Percentiles rank a stretch among this genome's conserved stretches.
Evolutionary conservation across 2,797 vertebrate genomes (phyloP).

Genomic region (Catharus ustulatus): DNA sequence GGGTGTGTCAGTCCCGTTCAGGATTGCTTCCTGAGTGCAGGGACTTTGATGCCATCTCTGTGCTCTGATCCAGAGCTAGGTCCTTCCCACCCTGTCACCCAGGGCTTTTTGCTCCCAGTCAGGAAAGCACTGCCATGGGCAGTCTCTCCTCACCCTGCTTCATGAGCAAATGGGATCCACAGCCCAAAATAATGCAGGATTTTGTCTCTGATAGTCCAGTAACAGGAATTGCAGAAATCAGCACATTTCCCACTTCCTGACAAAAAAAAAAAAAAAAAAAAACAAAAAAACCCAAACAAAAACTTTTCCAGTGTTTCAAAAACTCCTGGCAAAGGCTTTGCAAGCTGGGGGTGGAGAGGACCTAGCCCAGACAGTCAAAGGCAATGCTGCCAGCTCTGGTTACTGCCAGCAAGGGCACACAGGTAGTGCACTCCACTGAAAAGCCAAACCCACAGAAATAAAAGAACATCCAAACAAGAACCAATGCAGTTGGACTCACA

Average conservation of each 20-base stretch:
- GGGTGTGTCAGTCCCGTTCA: neutral
- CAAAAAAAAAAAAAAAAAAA: neutral
- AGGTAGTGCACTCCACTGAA: accelerated
- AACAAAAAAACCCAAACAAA: too few species aligned
- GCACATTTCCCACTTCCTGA: slow-evolving; percentile 17
- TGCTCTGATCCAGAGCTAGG: neutral
- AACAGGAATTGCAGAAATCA: slow-evolving; percentile 18
- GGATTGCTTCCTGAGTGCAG: neutral
- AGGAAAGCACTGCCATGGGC: neutral
- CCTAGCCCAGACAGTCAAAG: neutral
- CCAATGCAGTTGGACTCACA: neutral
- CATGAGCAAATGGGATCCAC: accelerated
- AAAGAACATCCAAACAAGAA: neutral
- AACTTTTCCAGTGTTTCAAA: neutral
- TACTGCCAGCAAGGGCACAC: neutral
- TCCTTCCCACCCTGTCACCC: neutral
- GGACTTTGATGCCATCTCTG: neutral
- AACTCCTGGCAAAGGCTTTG: slow-evolving; percentile 21
- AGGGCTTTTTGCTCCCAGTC: neutral
- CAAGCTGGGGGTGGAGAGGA: neutral
- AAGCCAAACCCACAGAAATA: neutral
- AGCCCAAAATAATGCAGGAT: neutral
- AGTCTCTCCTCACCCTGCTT: neutral
- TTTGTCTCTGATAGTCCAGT: neutral
- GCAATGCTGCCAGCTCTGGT: accelerated